Evolutionary conservation across 1,140 invertebrate genomes (phyloP).

Genomic region (Telenomus remus): DNA sequence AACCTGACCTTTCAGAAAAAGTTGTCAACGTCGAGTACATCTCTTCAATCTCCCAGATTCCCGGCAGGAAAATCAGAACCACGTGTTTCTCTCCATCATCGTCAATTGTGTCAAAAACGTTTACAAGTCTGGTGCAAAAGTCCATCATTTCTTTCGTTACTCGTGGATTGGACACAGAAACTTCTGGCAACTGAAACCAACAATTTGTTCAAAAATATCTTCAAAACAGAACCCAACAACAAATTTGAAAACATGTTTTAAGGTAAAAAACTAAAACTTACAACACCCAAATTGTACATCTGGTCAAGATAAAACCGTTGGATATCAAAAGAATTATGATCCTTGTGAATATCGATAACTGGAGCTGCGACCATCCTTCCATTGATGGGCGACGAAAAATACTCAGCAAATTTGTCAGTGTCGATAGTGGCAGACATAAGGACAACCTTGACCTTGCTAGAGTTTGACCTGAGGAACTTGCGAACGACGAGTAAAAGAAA

Average conservation of each 20-base stretch:
- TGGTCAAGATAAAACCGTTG: conserved; percentile 84
- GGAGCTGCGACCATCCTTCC: conserved; percentile 74
- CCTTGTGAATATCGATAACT: conserved; percentile 77
- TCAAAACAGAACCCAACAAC: no score
- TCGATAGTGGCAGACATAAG: conserved; percentile 93
- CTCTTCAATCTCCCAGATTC: conserved; percentile 87
- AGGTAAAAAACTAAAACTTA: no score
- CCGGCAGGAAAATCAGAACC: conserved; percentile 93
- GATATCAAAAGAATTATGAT: conserved; percentile 75
- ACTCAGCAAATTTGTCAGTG: conserved; percentile 82
- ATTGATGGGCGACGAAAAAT: conserved; percentile 81
- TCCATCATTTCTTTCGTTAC: conserved; percentile 76
- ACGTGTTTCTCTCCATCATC: conserved; percentile 73
- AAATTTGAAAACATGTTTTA: no score
- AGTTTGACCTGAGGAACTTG: conserved; percentile 85
- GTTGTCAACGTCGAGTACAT: conserved; percentile 68
- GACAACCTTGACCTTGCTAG: conserved; percentile 84
- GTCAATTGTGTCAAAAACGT: conserved; percentile 84
- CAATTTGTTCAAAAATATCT: no score
- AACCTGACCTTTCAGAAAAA: conserved; percentile 10
- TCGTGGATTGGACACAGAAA: conserved; percentile 74
- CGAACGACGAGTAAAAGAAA: conserved; percentile 92
- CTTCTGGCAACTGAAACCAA: conserved; percentile 73
- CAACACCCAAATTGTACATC: conserved; percentile 67
- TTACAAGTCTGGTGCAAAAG: conserved; percentile 80